phyloP scores from a whole-genome alignment of 1,140 invertebrate species.

The Yoshiicerus persimilis region DNA sequence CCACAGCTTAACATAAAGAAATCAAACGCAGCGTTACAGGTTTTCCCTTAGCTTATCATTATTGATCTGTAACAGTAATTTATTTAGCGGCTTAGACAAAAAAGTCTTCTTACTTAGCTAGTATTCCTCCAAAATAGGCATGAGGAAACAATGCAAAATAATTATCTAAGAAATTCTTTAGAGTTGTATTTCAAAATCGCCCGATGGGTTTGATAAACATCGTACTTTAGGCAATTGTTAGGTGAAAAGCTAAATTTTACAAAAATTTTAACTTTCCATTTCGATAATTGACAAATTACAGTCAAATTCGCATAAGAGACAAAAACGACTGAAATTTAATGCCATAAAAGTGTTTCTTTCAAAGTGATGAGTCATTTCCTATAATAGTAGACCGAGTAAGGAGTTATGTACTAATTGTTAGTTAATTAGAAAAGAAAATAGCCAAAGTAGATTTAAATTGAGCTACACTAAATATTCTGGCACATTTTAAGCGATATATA shows the following conservation, averaged over 20 bases:
- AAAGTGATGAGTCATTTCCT: too few species aligned
- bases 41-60: too few species aligned
- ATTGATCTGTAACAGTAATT: neutral
- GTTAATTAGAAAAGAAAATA: too few species aligned
- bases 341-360: too few species aligned
- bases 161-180: neutral
- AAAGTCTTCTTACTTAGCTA: neutral
- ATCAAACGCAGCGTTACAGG: neutral
- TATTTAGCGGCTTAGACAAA: neutral
- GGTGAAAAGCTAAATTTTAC: neutral
- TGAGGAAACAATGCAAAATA: neutral
- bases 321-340: too few species aligned
- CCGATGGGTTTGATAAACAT: neutral
- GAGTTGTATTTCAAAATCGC: too few species aligned
- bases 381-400: too few species aligned
- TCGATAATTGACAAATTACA: neutral
- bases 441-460: too few species aligned
- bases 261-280: neutral
- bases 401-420: too few species aligned
- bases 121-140: neutral
- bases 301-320: too few species aligned
- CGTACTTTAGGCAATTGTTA: neutral
- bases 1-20: neutral
- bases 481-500: too few species aligned
- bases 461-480: too few species aligned